Conservation (phyloP, 1,140 invertebrate genomes). For the Drosophila pectinifera region DNA sequence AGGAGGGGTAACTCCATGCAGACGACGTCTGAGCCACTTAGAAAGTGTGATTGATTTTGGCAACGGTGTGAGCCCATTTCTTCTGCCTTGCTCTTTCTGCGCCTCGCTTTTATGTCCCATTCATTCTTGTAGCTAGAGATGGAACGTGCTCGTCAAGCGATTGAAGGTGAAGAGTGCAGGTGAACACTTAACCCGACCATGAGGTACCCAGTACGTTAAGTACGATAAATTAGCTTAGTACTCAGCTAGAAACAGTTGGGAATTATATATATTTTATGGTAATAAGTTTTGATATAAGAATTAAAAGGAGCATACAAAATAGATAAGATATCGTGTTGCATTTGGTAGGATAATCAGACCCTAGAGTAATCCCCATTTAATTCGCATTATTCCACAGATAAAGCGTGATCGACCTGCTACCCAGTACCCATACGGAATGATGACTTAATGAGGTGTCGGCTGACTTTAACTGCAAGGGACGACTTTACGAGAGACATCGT, state of each 20-base stretch:
- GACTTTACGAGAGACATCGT: constrained; percentile 7
- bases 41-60: constrained; percentile 84
- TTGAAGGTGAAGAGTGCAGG: constrained; percentile 5
- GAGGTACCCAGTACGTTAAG: background rate
- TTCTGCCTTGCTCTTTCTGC: constrained; percentile 41
- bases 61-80: constrained; percentile 71
- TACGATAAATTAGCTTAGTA: background rate
- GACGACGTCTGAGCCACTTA: constrained; percentile 63
- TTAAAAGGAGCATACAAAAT: no score
- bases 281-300: no score
- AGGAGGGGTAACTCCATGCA: constrained; percentile 4
- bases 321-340: no score
- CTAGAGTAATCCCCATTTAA: background rate
- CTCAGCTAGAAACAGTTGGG: background rate
- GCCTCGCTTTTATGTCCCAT: constrained; percentile 43
- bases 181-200: background rate
- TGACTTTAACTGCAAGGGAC: background rate
- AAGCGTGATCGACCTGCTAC: background rate
- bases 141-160: constrained; percentile 17
- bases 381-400: background rate
- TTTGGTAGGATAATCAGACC: no score
- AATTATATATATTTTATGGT: no score
- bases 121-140: constrained; percentile 63
- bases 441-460: background rate
- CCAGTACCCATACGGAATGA: background rate